Percentiles rank a stretch among this genome's conserved stretches.
Conservation (phyloP, 2,888 invertebrate genomes). For the Notodonta dromedarius region DNA sequence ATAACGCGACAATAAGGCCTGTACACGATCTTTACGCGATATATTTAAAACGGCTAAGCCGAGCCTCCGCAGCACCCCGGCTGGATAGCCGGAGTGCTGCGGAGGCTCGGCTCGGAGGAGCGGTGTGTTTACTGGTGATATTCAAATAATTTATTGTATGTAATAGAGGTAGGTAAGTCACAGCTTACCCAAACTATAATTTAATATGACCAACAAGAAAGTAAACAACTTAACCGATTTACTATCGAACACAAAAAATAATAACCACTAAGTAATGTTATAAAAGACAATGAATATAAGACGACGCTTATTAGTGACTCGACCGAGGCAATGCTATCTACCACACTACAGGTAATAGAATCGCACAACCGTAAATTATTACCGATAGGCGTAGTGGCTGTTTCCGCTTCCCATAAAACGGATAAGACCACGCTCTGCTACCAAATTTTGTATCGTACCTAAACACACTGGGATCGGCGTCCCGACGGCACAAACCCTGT, state of each 20-base stretch:
- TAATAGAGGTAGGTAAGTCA: too few species aligned
- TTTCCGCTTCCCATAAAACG: background rate
- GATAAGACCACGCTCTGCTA: background rate
- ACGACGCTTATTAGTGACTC: background rate
- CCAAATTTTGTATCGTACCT: background rate
- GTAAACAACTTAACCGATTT: background rate
- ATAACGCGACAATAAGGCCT: background rate
- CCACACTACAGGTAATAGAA: background rate
- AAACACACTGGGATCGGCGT: background rate
- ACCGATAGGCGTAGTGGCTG: background rate
- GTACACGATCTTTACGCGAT: background rate
- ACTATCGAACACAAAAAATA: background rate
- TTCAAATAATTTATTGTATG: background rate
- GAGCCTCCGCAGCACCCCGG: constrained; percentile 1
- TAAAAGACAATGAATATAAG: background rate
- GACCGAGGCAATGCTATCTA: background rate
- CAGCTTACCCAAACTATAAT: background rate
- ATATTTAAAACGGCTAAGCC: constrained; percentile 3
- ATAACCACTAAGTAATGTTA: background rate
- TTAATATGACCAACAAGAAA: background rate
- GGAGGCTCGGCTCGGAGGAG: too few species aligned
- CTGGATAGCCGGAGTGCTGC: too few species aligned
- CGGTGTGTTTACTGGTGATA: background rate
- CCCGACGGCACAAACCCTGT: background rate
- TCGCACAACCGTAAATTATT: background rate